These are phyloP conservation scores for Hephaestus fuliginosus DNA, from an alignment of 2,797 vertebrate genomes.

Conservation along the genomic window DNA sequence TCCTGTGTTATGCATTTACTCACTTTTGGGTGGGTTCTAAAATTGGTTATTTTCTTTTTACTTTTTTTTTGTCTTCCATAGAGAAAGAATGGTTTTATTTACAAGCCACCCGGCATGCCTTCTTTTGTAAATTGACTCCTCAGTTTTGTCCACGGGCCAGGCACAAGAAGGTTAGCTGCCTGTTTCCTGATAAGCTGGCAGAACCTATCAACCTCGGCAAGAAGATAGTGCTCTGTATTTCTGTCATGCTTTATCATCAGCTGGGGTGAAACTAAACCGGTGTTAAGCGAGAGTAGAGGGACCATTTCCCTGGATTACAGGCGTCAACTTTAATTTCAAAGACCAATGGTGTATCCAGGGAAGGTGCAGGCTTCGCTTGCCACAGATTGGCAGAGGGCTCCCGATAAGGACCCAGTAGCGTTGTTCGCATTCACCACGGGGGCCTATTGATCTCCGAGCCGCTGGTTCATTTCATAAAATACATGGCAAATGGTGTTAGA, in stretches of 20 bases:
- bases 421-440: slow-evolving; percentile 80
- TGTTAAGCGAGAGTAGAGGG: slow-evolving; percentile 86
- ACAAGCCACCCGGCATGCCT: slow-evolving; percentile 75
- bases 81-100: slow-evolving; percentile 83
- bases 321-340: slow-evolving; percentile 91
- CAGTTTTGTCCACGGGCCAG: slow-evolving; percentile 83
- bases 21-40: slow-evolving; percentile 67
- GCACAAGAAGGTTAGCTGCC: slow-evolving; percentile 86
- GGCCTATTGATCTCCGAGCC: slow-evolving; percentile 83
- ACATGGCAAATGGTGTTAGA: slow-evolving; percentile 72
- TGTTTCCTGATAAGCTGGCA: slow-evolving; percentile 88
- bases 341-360: slow-evolving; percentile 89
- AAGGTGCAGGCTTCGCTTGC: slow-evolving; percentile 85
- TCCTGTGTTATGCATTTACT: slow-evolving; percentile 77
- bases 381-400: slow-evolving; percentile 84
- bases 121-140: slow-evolving; percentile 89
- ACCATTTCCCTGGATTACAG: slow-evolving; percentile 89
- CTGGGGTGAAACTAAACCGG: slow-evolving; percentile 90
- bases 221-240: slow-evolving; percentile 87
- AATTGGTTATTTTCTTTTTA: slow-evolving; percentile 71
- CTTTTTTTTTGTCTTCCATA: slow-evolving; percentile 54
- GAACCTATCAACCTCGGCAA: slow-evolving; percentile 84
- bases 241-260: slow-evolving; percentile 90
- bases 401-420: slow-evolving; percentile 79
- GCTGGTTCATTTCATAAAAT: slow-evolving; percentile 84